These are phyloP conservation scores for Halocynthia roretzi DNA, from an alignment of 23 tunicate genomes.

Conservation along the genomic window DNA sequence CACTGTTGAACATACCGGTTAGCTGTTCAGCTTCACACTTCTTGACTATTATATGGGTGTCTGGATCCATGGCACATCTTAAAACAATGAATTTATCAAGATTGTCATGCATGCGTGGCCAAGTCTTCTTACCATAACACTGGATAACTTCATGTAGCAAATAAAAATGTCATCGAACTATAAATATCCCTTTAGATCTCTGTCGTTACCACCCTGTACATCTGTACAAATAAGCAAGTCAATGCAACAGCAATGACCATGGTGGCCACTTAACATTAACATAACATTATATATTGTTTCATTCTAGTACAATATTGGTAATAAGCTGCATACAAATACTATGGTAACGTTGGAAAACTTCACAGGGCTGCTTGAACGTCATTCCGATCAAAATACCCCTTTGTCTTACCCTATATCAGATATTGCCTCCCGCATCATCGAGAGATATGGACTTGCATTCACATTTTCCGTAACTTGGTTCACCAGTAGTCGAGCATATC, in stretches of 20 bases:
- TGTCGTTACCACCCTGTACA: neutral
- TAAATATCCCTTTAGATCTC: neutral
- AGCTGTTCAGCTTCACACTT: conserved; percentile 6
- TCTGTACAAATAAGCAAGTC: too few species aligned
- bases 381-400: neutral
- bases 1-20: conserved; percentile 15
- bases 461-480: conserved; percentile 7
- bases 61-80: conserved; percentile 12
- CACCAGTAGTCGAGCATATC: neutral
- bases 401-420: conserved; percentile 22
- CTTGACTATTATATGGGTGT: conserved; percentile 8
- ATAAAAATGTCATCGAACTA: too few species aligned
- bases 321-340: too few species aligned
- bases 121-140: too few species aligned
- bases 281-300: too few species aligned
- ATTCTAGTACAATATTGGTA: too few species aligned
- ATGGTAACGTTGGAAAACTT: neutral
- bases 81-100: neutral
- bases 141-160: too few species aligned
- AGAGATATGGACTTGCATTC: conserved; percentile 7
- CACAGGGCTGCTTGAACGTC: neutral
- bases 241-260: too few species aligned
- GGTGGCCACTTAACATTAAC: too few species aligned
- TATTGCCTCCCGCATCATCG: conserved; percentile 7
- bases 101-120: too few species aligned